phyloP scores from a whole-genome alignment of 2,113 vertebrate genomes.

The Athene cunicularia region DNA sequence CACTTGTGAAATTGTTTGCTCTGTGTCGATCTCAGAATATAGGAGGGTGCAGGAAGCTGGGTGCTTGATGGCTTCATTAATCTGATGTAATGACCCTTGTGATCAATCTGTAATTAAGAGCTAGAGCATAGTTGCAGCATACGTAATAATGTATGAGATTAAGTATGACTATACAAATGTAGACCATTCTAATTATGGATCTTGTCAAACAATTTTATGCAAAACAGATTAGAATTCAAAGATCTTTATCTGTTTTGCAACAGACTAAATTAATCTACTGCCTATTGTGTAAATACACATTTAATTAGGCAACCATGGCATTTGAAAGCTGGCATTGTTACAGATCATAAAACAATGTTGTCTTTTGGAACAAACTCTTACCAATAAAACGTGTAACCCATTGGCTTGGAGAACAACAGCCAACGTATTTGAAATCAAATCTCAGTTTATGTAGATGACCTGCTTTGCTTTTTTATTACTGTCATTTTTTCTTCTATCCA shows the following conservation, averaged over 20 bases:
- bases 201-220: neutral
- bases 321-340: neutral
- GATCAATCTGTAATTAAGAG: constrained; percentile 7
- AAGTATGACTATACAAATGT: neutral
- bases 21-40: neutral
- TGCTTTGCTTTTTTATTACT: neutral
- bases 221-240: neutral
- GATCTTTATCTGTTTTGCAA: neutral
- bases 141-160: neutral
- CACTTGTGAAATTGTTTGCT: neutral
- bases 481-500: neutral
- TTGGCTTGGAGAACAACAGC: neutral
- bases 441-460: neutral
- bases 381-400: neutral
- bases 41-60: neutral
- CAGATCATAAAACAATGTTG: neutral
- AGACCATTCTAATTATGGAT: neutral
- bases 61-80: neutral
- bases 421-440: neutral
- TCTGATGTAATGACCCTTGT: neutral
- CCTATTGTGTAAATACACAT: neutral
- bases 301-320: neutral
- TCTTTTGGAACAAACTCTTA: neutral
- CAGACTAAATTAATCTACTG: neutral
- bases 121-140: neutral